These are phyloP conservation scores for Drosophila sordidula DNA, from an alignment of 2,888 invertebrate species.

Conservation along the genomic window DNA sequence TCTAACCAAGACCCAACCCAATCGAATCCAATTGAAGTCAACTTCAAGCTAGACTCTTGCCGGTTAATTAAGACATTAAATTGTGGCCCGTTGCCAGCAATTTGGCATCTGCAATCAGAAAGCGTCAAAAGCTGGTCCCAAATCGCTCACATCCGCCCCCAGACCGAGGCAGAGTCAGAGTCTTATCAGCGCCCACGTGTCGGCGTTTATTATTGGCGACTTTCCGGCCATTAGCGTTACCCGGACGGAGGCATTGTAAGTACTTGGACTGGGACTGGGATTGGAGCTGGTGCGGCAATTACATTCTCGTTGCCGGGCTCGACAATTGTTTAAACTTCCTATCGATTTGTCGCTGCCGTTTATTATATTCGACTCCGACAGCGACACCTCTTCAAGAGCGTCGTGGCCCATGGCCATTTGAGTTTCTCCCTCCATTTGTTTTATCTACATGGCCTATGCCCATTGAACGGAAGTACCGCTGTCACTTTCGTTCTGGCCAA, in stretches of 20 bases:
- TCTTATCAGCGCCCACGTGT: conserved; percentile 79
- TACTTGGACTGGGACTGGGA: conserved; percentile 1
- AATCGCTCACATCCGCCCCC: conserved; percentile 81
- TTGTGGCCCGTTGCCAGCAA: conserved; percentile 53
- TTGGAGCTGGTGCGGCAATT: conserved; percentile 58
- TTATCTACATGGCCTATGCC: conserved; percentile 24
- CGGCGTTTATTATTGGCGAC: conserved; percentile 64
- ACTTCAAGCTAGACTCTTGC: conserved; percentile 23
- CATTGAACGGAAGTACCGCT: conserved; percentile 61
- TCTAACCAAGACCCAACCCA: conserved; percentile 23
- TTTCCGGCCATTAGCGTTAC: conserved; percentile 74
- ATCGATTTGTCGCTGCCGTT: conserved; percentile 40
- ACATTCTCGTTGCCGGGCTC: conserved; percentile 26
- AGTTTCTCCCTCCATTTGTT: conserved; percentile 6
- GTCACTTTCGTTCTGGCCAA: conserved; percentile 70
- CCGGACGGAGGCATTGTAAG: conserved; percentile 47
- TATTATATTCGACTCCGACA: conserved; percentile 50
- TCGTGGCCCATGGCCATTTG: conserved; percentile 17
- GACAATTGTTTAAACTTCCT: conserved; percentile 67
- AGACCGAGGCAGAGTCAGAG: conserved; percentile 6
- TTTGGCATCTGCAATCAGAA: conserved; percentile 51
- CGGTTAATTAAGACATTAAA: conserved; percentile 80
- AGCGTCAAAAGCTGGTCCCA: conserved; percentile 56
- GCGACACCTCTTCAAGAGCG: conserved; percentile 35
- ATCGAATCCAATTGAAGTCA: conserved; percentile 28